Conservation (phyloP, 2,797 vertebrate genomes). For the Tragopan temminckii region DNA sequence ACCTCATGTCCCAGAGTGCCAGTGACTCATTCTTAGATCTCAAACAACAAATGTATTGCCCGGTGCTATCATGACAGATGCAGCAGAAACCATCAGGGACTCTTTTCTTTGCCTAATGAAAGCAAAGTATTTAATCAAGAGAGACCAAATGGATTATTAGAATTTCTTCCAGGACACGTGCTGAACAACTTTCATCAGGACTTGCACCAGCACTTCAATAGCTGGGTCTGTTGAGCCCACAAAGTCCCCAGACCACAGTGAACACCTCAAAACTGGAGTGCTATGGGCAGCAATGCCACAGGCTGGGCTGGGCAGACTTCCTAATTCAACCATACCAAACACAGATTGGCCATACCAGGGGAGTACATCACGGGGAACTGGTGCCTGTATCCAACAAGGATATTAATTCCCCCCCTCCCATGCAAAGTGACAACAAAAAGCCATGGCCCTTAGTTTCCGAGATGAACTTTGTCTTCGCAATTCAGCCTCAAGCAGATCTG, state of each 20-base stretch:
- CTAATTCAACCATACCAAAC: neutral
- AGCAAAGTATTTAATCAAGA: neutral
- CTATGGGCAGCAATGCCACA: neutral
- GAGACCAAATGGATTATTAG: neutral
- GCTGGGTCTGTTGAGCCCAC: neutral
- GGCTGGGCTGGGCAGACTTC: neutral
- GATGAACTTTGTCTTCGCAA: neutral
- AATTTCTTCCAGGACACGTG: neutral
- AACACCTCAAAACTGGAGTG: neutral
- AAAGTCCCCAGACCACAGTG: neutral
- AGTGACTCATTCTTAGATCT: neutral
- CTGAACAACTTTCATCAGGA: neutral
- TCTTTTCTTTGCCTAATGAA: neutral
- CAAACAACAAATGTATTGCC: neutral
- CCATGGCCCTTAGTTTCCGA: neutral
- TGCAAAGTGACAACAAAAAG: neutral
- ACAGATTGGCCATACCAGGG: accelerated
- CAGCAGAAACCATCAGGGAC: neutral
- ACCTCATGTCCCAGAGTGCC: neutral
- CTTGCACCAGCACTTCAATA: neutral
- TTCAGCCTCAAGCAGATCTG: neutral
- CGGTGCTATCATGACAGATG: neutral
- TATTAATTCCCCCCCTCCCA: neutral
- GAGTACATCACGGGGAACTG: neutral
- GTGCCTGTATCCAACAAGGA: neutral